Base-by-base conservation (phyloP, 2,888 invertebrate genomes). In the Ypsolopha sequella region DNA sequence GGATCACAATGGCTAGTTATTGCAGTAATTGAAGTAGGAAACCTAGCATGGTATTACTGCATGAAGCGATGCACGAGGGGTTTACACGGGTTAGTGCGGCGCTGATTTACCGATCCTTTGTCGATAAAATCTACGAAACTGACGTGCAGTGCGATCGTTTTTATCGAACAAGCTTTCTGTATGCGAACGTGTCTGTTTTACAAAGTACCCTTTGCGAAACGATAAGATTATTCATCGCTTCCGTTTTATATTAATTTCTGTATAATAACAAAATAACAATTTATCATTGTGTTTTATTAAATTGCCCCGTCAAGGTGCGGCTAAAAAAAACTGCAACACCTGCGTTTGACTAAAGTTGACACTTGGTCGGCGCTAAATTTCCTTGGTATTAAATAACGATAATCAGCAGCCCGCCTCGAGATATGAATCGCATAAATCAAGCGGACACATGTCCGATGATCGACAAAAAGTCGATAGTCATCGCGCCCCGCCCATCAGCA, bases 21-120 rank as follows among this genome's bases (percentile, higher is more conserved):
- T 74, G 70, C 63, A 64, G 65, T 74, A 75, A 79, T 77, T 75
- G 72, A 69, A 73, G 73, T 67, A 68, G 69, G 53, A 53, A 53
- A 53, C 53, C 53, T 53, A 53, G 41, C 41, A 61, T 44, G 55
- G 48, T 46, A 53, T 51, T 51, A 53, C 48, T 43, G 60, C 57
- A 56, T 55, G 52, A 55, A 53, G 53, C 52, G 53, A 52, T 52
- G 51, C 51, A 53, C 56, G 58, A 57, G 62, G 54, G 49, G 50
- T 53, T 52, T 55, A 43, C 6, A 24, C 24, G 24, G 24, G 24
- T 33, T 46, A 51, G 51, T 51, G 51, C n/a, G 10, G 51, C 13
- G 41, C 45, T 4, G 24, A 10, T 35, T 10, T 49, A 39, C 11
- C 39, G 39, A 24, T n/a, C 39, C 10, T n/a, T 24, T 46, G 49